Conservation (phyloP, 2,113 vertebrate species). For the Tautogolabrus adspersus region DNA sequence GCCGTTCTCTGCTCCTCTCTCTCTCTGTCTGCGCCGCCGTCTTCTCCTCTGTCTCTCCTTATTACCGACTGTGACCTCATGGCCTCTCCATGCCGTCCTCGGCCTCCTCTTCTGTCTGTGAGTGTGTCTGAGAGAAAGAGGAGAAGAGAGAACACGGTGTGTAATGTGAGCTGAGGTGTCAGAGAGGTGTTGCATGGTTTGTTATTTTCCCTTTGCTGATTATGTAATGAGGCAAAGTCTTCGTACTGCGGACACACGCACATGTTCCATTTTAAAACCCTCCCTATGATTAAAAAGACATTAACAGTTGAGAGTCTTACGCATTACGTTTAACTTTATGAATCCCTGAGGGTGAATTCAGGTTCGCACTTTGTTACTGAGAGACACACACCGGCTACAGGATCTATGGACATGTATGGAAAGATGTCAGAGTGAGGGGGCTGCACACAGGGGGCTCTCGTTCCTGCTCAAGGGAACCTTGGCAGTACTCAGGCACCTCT, state of each 20-base stretch:
- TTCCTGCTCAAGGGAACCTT: too few species aligned
- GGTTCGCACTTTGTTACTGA: too few species aligned
- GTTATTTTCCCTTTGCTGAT: not conserved
- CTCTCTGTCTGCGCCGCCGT: conserved; percentile 14
- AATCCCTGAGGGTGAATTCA: too few species aligned
- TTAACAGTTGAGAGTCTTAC: too few species aligned
- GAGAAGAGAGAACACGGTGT: not conserved
- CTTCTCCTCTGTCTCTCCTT: conserved; percentile 18
- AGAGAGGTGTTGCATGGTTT: conserved; percentile 9
- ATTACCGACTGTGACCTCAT: conserved; percentile 23
- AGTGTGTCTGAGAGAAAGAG: not conserved
- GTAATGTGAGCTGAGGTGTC: not conserved
- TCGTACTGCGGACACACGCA: not conserved
- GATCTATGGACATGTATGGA: too few species aligned
- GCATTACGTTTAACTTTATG: too few species aligned
- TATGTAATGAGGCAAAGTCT: not conserved
- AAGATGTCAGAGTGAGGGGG: too few species aligned
- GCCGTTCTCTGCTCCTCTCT: conserved; percentile 28
- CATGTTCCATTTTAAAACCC: too few species aligned
- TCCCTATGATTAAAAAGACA: too few species aligned
- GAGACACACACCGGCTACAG: too few species aligned
- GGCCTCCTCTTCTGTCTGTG: conserved; percentile 1
- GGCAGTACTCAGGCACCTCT: too few species aligned
- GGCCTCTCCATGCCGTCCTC: conserved; percentile 15
- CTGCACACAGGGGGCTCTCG: too few species aligned